phyloP scores from a whole-genome alignment of 1,140 invertebrate genomes.

The Vanessa atalanta region DNA sequence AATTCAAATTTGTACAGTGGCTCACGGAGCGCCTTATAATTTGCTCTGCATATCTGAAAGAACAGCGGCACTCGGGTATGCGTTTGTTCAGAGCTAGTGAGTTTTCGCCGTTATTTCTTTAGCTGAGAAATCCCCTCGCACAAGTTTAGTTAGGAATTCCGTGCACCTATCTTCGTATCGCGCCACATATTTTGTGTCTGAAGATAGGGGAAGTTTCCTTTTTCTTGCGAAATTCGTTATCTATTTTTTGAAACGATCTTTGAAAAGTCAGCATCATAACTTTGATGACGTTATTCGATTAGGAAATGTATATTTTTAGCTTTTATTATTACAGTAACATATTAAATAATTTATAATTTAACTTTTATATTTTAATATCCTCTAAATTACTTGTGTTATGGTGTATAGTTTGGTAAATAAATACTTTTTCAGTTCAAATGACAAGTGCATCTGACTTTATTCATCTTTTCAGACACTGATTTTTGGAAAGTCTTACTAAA shows the following conservation, averaged over 20 bases:
- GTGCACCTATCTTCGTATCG: slow-evolving; percentile 67
- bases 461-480: too few relatives aligned
- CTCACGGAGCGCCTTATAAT: slow-evolving; percentile 60
- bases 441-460: too few relatives aligned
- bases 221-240: slow-evolving; percentile 50
- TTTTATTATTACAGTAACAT: too few relatives aligned
- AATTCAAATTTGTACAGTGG: slow-evolving; percentile 58
- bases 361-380: too few relatives aligned
- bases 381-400: too few relatives aligned
- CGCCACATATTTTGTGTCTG: slow-evolving; percentile 64
- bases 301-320: too few relatives aligned
- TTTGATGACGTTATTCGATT: slow-evolving; percentile 35
- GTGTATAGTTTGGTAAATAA: too few relatives aligned
- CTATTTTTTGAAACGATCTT: slow-evolving; percentile 48
- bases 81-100: slow-evolving; percentile 60
- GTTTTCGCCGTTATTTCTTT: slow-evolving; percentile 70
- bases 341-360: too few relatives aligned
- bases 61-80: slow-evolving; percentile 50
- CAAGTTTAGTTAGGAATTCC: slow-evolving; percentile 71
- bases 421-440: too few relatives aligned
- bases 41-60: slow-evolving; percentile 61
- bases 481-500: neutral
- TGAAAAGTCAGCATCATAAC: slow-evolving; percentile 42
- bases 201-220: slow-evolving; percentile 56
- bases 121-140: slow-evolving; percentile 60